Conservation (phyloP, 2,797 vertebrate genomes). For the Ctenopoma kingsleyae region DNA sequence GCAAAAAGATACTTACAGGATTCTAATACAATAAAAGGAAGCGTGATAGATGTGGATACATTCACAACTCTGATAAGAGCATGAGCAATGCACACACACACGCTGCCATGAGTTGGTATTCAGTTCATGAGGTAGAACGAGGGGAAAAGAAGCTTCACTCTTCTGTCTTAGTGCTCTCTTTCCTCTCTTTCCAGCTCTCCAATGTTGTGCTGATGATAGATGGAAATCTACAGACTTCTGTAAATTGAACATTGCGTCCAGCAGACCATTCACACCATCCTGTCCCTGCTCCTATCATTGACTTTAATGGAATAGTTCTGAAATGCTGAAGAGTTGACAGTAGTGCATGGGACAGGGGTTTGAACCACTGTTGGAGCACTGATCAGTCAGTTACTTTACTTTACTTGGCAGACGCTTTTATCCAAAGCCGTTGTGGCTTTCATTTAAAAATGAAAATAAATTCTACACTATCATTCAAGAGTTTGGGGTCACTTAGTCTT, state of each 20-base stretch:
- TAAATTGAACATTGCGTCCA: slow-evolving; percentile 77
- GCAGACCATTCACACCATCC: slow-evolving; percentile 63
- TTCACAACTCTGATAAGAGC: slow-evolving; percentile 35
- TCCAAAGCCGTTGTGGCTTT: too few relatives aligned
- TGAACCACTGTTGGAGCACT: slow-evolving; percentile 4
- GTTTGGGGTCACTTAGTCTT: too few relatives aligned
- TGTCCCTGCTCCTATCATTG: slow-evolving; percentile 53
- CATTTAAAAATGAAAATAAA: too few relatives aligned
- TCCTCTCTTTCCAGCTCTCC: slow-evolving; percentile 32
- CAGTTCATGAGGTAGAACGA: slow-evolving; percentile 59
- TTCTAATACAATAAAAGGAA: slow-evolving; percentile 16
- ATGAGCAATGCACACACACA: slow-evolving; percentile 14
- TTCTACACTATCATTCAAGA: too few relatives aligned
- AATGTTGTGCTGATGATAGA: slow-evolving; percentile 67
- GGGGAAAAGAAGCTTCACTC: slow-evolving; percentile 47
- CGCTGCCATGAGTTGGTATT: slow-evolving; percentile 61
- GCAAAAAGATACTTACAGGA: background rate
- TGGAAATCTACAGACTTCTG: slow-evolving; percentile 73
- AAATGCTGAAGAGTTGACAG: slow-evolving; percentile 60
- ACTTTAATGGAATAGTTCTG: slow-evolving; percentile 66
- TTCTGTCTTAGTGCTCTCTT: slow-evolving; percentile 24
- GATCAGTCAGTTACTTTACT: background rate
- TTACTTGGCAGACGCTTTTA: too few relatives aligned
- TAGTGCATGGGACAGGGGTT: slow-evolving; percentile 1
- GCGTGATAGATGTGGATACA: slow-evolving; percentile 30